Evolutionary conservation across 2,888 invertebrate genomes (phyloP).

Genomic region (Panopea generosa): DNA sequence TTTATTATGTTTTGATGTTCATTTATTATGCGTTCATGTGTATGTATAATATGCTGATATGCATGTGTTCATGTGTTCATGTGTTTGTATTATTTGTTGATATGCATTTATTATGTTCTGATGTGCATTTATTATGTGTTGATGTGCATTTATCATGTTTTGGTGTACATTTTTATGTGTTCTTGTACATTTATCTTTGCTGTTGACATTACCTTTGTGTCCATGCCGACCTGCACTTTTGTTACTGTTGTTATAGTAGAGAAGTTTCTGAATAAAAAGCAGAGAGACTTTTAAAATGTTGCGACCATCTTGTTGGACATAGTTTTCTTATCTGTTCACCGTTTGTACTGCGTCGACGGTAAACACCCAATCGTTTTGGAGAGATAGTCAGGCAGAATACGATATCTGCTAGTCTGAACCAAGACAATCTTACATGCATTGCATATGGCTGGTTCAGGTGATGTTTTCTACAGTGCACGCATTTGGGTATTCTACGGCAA

Average conservation of each 20-base stretch:
- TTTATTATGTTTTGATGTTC: no score
- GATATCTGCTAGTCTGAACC: slow-evolving; percentile 11
- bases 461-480: slow-evolving; percentile 14
- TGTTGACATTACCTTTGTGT: slow-evolving; percentile 13
- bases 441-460: slow-evolving; percentile 30
- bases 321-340: slow-evolving; percentile 2
- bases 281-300: slow-evolving; percentile 15
- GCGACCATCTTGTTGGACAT: slow-evolving; percentile 19
- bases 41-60: no score
- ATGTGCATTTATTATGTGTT: no score
- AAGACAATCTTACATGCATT: slow-evolving; percentile 15
- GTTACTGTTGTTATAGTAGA: not conserved
- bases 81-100: no score
- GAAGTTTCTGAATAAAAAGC: not conserved
- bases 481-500: slow-evolving; percentile 6
- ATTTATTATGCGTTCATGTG: no score
- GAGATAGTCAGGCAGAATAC: slow-evolving; percentile 15
- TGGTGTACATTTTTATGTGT: no score
- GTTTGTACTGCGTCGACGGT: not conserved
- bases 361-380: not conserved
- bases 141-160: no score
- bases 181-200: no score
- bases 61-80: no score
- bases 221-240: not conserved
- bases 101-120: no score